Base-by-base conservation (phyloP, 2,888 invertebrate genomes). In the Lasioglossum calceatum region DNA sequence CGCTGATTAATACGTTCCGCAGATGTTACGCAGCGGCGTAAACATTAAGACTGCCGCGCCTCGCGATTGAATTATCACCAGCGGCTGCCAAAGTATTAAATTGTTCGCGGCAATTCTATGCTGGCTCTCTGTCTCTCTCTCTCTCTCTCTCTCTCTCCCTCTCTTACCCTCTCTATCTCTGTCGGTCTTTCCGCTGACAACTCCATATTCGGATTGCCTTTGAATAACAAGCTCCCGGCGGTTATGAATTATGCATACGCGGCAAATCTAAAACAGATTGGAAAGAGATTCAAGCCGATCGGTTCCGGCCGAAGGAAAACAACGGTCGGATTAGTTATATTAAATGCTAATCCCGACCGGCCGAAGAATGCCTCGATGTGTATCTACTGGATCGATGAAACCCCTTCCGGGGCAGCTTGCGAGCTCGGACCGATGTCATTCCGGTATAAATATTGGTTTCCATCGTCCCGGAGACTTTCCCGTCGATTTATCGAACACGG, bases 21-120 rank as follows among this genome's bases (percentile, higher is more conserved):
- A 91, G 91, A 91, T 91, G 91, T 90, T 91, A 87, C 91, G 72
- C 44, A 74, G 75, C 82, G 91, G 85, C 87, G 90, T 90, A 90
- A 91, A 90, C 91, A 90, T 88, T 90, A 91, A 90, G 88, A 90
- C 87, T 36, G 73, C 36, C 75, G 19, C 72, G 4, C 67, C 71
- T 73, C 74, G 71, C 83, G 83, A 91, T 87, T 81, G 85, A 81
- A 88, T 88, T 85, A 90, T 91, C 85, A 67, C 79, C 77, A 64
- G 77, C 77, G 77, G 58, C 80, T 80, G 77, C 80, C 86, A 36
- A 86, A 64, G 81, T 61, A 85, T 85, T 75, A 77, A 84, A 84
- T 54, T 54, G 84, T 61, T 58, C 83, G 58, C 44, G 47, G 14
- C 27, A 19, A 70, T 67, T 44, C 76, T 58, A 19, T 32, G 23